Conservation (phyloP, 1,140 invertebrate species). For the Drosophila lacteicornis region DNA sequence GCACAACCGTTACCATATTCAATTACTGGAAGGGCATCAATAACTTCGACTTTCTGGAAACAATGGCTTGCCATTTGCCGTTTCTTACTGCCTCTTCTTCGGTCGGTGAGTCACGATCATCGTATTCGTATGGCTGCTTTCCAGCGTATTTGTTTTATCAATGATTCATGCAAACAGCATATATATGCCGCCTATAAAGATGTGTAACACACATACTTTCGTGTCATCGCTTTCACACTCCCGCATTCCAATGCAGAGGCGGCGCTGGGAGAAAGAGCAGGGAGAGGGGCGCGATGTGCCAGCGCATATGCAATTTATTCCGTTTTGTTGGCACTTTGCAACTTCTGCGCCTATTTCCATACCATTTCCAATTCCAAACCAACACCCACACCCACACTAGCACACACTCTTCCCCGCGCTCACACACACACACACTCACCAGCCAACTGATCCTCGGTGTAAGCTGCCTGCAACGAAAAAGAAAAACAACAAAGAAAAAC, state of each 20-base stretch:
- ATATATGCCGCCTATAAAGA: slow-evolving; percentile 65
- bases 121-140: slow-evolving; percentile 72
- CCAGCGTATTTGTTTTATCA: slow-evolving; percentile 74
- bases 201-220: slow-evolving; percentile 56
- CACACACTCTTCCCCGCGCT: background rate
- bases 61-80: background rate
- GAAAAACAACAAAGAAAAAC: slow-evolving; percentile 32
- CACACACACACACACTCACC: slow-evolving; percentile 88
- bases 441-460: slow-evolving; percentile 95
- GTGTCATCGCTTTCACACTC: slow-evolving; percentile 42
- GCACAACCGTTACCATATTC: too few species aligned
- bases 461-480: slow-evolving; percentile 90
- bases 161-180: slow-evolving; percentile 71
- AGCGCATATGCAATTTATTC: slow-evolving; percentile 55
- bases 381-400: slow-evolving; percentile 26
- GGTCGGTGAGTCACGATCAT: slow-evolving; percentile 54
- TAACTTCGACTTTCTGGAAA: background rate
- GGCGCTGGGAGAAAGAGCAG: slow-evolving; percentile 54
- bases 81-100: background rate
- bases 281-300: slow-evolving; percentile 56
- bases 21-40: slow-evolving; percentile 11
- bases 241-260: slow-evolving; percentile 25
- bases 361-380: slow-evolving; percentile 45
- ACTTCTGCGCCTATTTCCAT: slow-evolving; percentile 48
- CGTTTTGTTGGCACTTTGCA: slow-evolving; percentile 59